phyloP scores from a whole-genome alignment of 2,888 invertebrate species.

The Tetragonula carbonaria region DNA sequence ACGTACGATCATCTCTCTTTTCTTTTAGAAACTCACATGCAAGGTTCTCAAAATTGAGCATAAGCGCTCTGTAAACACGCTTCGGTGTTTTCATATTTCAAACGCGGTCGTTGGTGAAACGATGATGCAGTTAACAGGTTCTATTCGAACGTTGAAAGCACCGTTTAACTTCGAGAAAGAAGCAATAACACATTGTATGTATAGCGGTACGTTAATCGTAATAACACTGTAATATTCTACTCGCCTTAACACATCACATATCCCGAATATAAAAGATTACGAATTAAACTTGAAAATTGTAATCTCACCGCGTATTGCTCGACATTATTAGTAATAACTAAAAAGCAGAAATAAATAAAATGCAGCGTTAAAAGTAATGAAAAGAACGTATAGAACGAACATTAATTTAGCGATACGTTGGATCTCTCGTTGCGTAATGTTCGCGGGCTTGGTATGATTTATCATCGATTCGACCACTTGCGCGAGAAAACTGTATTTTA shows the following conservation, averaged over 20 bases:
- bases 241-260: background rate
- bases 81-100: constrained; percentile 18
- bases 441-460: background rate
- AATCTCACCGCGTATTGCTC: background rate
- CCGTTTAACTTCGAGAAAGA: constrained; percentile 31
- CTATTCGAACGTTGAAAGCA: constrained; percentile 26
- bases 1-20: no score
- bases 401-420: background rate
- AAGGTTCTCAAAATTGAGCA: constrained; percentile 5
- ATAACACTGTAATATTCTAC: constrained; percentile 16
- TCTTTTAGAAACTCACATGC: background rate
- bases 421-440: background rate
- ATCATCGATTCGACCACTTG: background rate
- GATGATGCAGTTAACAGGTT: constrained; percentile 28
- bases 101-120: constrained; percentile 5
- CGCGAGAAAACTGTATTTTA: background rate
- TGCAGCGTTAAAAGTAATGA: no score
- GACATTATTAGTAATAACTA: background rate
- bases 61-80: constrained; percentile 23
- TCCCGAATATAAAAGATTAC: background rate
- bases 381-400: no score
- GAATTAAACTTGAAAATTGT: background rate
- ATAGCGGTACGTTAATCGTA: constrained; percentile 10
- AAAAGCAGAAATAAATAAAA: constrained; percentile 7
- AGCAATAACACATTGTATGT: constrained; percentile 3